A percentile compares a stretch with the other conserved stretches of the same genome.
These are phyloP conservation scores for Neogale vison DNA, from an alignment of 2,113 vertebrate species.

Conservation along the genomic window DNA sequence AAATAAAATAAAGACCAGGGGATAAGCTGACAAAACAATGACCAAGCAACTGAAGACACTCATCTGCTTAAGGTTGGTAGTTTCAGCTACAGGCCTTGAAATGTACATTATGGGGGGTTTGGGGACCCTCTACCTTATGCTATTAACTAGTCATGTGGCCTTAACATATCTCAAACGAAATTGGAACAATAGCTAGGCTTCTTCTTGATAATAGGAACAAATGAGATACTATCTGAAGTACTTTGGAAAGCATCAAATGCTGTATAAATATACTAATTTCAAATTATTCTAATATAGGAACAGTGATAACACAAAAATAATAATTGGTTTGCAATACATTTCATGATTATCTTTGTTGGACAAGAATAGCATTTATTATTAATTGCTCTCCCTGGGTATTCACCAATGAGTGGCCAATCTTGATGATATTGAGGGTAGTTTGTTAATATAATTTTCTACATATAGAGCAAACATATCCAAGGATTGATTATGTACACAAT, in stretches of 20 bases:
- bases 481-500: neutral
- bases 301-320: slow-evolving; percentile 34
- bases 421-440: neutral
- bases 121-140: neutral
- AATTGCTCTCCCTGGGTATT: neutral
- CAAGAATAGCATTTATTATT: neutral
- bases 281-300: slow-evolving; percentile 13
- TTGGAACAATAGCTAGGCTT: neutral
- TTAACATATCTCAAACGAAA: slow-evolving; percentile 33
- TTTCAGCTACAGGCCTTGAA: neutral
- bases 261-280: neutral
- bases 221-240: neutral
- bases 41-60: neutral
- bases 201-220: neutral
- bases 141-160: neutral
- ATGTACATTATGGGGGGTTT: neutral
- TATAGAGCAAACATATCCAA: neutral
- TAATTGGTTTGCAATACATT: neutral
- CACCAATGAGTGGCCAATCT: neutral
- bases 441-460: slow-evolving; percentile 21
- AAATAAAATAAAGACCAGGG: neutral
- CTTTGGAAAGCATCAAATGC: neutral
- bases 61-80: neutral
- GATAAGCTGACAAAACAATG: neutral
- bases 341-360: slow-evolving; percentile 8